Evolutionary conservation across 2,113 vertebrate species (phyloP).

Genomic region (Calidris pugnax): DNA sequence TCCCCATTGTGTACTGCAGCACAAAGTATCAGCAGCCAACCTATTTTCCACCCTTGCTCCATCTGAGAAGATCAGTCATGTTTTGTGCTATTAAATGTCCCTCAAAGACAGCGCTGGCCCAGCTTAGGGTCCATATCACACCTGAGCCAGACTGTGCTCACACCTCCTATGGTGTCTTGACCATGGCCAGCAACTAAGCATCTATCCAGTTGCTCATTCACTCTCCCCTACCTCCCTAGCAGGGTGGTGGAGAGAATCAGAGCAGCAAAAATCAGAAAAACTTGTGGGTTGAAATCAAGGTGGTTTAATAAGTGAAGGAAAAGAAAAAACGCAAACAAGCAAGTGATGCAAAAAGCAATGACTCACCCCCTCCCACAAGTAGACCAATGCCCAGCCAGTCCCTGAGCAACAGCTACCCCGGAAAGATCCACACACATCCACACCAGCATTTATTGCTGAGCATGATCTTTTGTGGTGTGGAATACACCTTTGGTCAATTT

Average conservation of each 20-base stretch:
- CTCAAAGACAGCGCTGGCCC: not conserved
- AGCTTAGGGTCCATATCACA: not conserved
- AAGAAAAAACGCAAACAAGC: accelerated
- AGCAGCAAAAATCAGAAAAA: not conserved
- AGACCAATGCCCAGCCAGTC: not conserved
- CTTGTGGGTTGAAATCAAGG: not conserved
- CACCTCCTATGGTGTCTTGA: not conserved
- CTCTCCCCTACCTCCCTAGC: not conserved
- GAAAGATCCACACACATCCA: not conserved
- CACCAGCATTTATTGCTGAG: not conserved
- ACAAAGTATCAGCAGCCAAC: not conserved
- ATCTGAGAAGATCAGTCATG: not conserved
- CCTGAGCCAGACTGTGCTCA: not conserved
- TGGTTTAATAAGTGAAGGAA: not conserved
- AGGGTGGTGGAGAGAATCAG: not conserved
- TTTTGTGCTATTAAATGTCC: not conserved
- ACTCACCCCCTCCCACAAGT: accelerated
- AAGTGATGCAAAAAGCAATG: not conserved
- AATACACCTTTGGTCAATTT: not conserved
- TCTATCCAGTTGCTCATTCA: not conserved
- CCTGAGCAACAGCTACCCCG: not conserved
- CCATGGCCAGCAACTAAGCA: not conserved
- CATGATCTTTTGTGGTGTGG: not conserved
- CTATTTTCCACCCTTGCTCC: not conserved
- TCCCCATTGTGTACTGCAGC: not conserved